A percentile compares a stretch with the other conserved stretches of the same genome.
These are phyloP conservation scores for Nothobranchius furzeri DNA, from an alignment of 2,113 vertebrate species.

Conservation along the genomic window DNA sequence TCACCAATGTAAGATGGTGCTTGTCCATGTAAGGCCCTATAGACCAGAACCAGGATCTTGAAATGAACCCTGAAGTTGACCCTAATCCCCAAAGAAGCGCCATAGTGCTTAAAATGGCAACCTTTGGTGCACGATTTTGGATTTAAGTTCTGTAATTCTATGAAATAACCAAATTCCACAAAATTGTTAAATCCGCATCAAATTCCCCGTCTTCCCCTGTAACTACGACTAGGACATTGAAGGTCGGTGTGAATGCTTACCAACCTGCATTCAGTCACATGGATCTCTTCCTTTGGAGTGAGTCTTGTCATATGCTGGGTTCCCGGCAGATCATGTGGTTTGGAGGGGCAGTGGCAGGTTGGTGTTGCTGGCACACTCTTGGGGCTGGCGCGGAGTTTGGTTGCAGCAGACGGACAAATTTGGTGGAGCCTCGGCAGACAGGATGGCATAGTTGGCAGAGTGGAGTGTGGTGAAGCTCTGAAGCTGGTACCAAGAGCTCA, in stretches of 20 bases:
- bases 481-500: constrained; percentile 41
- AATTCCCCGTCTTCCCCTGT: too few relatives aligned
- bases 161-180: too few relatives aligned
- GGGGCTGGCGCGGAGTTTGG: constrained; percentile 59
- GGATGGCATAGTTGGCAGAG: constrained; percentile 73
- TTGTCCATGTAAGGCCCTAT: too few relatives aligned
- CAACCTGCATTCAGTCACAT: constrained; percentile 5
- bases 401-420: constrained; percentile 71
- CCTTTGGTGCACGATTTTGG: too few relatives aligned
- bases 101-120: too few relatives aligned
- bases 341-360: constrained; percentile 63
- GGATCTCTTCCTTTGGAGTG: constrained; percentile 35
- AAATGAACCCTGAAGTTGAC: too few relatives aligned
- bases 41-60: too few relatives aligned
- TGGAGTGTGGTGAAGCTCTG: constrained; percentile 31
- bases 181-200: not conserved
- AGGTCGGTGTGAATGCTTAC: not conserved
- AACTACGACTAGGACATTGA: not conserved
- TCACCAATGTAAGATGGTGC: too few relatives aligned
- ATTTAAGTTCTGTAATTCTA: too few relatives aligned
- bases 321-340: constrained; percentile 46
- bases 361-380: constrained; percentile 51
- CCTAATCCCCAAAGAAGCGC: too few relatives aligned
- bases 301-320: constrained; percentile 38
- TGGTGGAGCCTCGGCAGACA: constrained; percentile 68